A percentile compares a stretch with the other conserved stretches of the same genome.
Conservation (phyloP, 2,888 invertebrate genomes). For the Spodoptera littoralis region DNA sequence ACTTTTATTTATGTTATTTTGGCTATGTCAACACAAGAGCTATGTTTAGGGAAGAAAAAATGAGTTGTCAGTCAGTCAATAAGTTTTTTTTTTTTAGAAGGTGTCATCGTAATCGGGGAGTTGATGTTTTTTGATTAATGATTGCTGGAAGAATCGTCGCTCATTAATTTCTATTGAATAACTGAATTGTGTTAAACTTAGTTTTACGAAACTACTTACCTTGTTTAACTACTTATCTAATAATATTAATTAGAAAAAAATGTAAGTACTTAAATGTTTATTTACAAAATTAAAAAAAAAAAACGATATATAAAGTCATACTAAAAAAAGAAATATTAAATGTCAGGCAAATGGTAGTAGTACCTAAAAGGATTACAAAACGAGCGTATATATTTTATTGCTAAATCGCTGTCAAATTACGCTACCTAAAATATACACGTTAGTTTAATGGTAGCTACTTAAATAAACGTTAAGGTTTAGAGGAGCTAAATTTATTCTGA, state of each 20-base stretch:
- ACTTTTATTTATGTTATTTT: neutral
- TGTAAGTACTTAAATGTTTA: too few relatives aligned
- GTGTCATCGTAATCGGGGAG: conserved; percentile 15
- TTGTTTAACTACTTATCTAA: neutral
- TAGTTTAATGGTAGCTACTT: conserved; percentile 47
- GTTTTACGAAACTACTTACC: conserved; percentile 9
- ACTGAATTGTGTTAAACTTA: conserved; percentile 8
- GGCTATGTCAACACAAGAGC: too few relatives aligned
- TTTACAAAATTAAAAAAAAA: too few relatives aligned
- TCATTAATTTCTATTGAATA: conserved; percentile 26
- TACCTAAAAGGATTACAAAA: conserved; percentile 2
- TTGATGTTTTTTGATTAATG: conserved; percentile 35
- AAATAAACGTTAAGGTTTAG: conserved; percentile 29
- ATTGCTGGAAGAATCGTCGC: conserved; percentile 11
- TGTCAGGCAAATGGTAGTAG: neutral
- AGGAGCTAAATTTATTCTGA: conserved; percentile 30
- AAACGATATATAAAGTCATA: too few relatives aligned
- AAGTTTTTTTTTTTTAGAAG: conserved; percentile 11
- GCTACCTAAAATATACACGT: conserved; percentile 30
- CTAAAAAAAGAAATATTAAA: too few relatives aligned
- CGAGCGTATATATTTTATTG: conserved; percentile 18
- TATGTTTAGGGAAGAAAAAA: too few relatives aligned
- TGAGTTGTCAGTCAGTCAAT: neutral
- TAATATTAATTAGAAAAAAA: too few relatives aligned
- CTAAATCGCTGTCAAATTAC: conserved; percentile 39